A percentile compares a stretch with the other conserved stretches of the same genome.
Evolutionary conservation across 2,113 vertebrate genomes (phyloP).

Genomic region (Octodon degus): DNA sequence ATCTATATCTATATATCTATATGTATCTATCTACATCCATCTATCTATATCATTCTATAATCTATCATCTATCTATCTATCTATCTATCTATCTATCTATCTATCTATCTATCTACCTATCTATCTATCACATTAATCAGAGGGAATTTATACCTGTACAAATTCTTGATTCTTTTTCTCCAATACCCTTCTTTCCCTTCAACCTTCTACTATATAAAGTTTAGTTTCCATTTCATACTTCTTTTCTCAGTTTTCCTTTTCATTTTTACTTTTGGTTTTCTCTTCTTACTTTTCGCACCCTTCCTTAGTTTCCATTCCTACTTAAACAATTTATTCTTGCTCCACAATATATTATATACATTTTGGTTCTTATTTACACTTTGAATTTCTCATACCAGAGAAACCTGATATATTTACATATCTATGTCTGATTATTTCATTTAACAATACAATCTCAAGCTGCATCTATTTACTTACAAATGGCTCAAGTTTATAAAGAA

Average conservation of each 20-base stretch:
- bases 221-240: not conserved
- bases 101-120: no score
- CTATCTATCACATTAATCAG: not conserved
- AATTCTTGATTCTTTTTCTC: not conserved
- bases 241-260: not conserved
- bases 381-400: not conserved
- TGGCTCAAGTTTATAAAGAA: not conserved
- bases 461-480: not conserved
- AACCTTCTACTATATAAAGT: not conserved
- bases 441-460: not conserved
- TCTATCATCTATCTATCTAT: no score
- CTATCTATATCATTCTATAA: no score
- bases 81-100: no score
- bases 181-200: not conserved
- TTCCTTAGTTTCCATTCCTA: not conserved
- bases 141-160: not conserved
- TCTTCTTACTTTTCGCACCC: not conserved
- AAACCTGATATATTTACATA: not conserved
- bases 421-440: not conserved
- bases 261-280: not conserved
- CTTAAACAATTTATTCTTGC: not conserved
- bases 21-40: no score
- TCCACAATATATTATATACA: not conserved
- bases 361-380: not conserved
- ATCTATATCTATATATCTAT: no score